phyloP scores from a whole-genome alignment of 2,113 vertebrate species.

The Phoenicopterus ruber region DNA sequence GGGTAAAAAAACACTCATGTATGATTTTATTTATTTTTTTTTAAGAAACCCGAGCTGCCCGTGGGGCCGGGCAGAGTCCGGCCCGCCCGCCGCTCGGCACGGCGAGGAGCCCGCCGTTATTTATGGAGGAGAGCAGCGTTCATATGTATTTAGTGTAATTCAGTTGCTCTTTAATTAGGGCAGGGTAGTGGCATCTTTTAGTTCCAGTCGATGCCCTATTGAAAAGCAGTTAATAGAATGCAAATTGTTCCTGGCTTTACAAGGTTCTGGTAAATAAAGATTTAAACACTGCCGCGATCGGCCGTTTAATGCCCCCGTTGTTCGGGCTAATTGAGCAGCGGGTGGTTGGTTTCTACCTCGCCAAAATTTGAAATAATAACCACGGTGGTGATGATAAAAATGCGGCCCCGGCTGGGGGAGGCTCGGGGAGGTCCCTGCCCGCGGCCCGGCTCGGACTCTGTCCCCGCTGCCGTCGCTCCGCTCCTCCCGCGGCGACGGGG shows the following conservation, averaged over 20 bases:
- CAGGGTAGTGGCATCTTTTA: slow-evolving; percentile 89
- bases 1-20: not conserved
- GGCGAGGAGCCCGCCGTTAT: slow-evolving; percentile 37
- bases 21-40: not conserved
- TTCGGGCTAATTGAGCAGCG: slow-evolving; percentile 87
- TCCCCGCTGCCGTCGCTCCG: not conserved
- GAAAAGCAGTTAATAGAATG: slow-evolving; percentile 97
- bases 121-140: slow-evolving; percentile 56
- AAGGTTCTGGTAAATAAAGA: slow-evolving; percentile 95
- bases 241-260: slow-evolving; percentile 92
- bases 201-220: slow-evolving; percentile 95
- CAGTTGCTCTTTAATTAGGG: slow-evolving; percentile 89
- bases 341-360: slow-evolving; percentile 77
- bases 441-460: not conserved
- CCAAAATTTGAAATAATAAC: slow-evolving; percentile 40
- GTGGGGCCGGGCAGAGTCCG: not conserved
- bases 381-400: not conserved
- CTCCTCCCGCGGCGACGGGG: not conserved
- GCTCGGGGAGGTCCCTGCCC: not conserved
- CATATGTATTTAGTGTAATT: slow-evolving; percentile 80
- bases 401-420: not conserved
- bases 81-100: not conserved
- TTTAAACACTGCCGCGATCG: slow-evolving; percentile 89
- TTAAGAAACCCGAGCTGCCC: not conserved
- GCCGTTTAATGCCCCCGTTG: slow-evolving; percentile 88